Evolutionary conservation across 2,113 vertebrate species (phyloP).

Genomic region (Engystomops pustulosus): DNA sequence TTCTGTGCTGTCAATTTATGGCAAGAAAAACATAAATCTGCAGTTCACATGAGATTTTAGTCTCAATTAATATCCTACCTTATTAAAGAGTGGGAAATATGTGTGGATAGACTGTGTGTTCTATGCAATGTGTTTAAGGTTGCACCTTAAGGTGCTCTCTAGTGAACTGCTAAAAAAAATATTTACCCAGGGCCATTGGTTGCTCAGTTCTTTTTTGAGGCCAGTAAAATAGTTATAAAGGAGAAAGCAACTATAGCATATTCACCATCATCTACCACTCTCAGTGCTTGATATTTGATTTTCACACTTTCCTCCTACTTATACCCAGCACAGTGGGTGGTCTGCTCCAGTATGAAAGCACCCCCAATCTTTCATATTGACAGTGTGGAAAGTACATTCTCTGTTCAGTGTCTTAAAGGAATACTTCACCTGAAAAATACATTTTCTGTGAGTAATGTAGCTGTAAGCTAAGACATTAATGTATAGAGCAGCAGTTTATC

Average conservation of each 20-base stretch:
- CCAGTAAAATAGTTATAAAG: not conserved
- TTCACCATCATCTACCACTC: not conserved
- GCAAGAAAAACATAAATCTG: too few species aligned
- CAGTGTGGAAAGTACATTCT: constrained; percentile 46
- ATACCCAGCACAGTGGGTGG: constrained; percentile 36
- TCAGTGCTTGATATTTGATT: constrained; percentile 28
- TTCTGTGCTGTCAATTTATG: too few species aligned
- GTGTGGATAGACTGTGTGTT: too few species aligned
- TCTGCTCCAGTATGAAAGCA: not conserved
- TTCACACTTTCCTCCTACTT: constrained; percentile 55
- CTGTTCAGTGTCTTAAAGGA: not conserved
- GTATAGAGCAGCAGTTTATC: not conserved
- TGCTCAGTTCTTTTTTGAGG: not conserved
- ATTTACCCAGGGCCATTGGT: not conserved
- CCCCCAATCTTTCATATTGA: constrained; percentile 7
- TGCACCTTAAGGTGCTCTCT: too few species aligned
- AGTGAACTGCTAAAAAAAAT: too few species aligned
- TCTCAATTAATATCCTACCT: too few species aligned
- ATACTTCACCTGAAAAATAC: not conserved
- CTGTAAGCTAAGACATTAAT: not conserved
- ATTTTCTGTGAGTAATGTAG: not conserved
- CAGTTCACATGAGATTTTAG: too few species aligned
- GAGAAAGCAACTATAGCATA: constrained; percentile 31
- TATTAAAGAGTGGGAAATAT: too few species aligned
- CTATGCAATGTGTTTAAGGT: too few species aligned